Evolutionary conservation across 2,888 invertebrate species (phyloP), one percentile per base, ranked within the genome.

Genomic region (Drosophila kanekoi): DNA sequence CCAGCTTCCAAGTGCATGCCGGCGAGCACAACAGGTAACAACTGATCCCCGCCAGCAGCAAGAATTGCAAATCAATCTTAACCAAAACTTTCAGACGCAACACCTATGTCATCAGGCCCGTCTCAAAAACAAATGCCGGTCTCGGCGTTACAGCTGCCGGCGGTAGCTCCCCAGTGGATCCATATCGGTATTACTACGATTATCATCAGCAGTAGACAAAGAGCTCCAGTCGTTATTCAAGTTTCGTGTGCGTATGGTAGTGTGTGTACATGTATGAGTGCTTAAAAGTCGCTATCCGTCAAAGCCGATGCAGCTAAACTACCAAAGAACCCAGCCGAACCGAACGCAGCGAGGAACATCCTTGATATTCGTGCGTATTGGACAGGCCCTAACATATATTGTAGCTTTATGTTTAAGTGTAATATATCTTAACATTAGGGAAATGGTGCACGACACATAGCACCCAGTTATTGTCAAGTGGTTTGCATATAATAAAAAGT

Each of bases 1-100:
- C 94, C 47, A 94, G 94, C 75, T 94, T 95, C 93, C 95, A 95
- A 91, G 95, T 96, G 53, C 95, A 95, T 85, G 94, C 95, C 73
- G 94, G 94, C 82, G 92, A 93, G 38, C 94, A 94, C 91, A 94
- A 95, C 92, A 94, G 94, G 94, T 92, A 71, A 89, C 72, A 63
- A 63, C 43, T n/a, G n/a, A 5, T 45, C 0, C 3, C 6, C 32
- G 33, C 6, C 9, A 16, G 3, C n/a, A 20, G 13, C 38, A 23
- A 14, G n/a, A n/a, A 44, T 23, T 9, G 10, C 8, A 16, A 23
- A 16, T 32, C 14, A 43, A 37, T 3, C 4, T 8, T 8, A 9
- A 32, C 4, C 28, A n/a, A 6, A 18, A 16, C 23, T 79, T 82
- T 9, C 62, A 94, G 95, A 92, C 94, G 95, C 90, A 94, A 94